Evolutionary conservation across 2,797 vertebrate genomes (phyloP).

Genomic region (Gobionotothen gibberifrons): DNA sequence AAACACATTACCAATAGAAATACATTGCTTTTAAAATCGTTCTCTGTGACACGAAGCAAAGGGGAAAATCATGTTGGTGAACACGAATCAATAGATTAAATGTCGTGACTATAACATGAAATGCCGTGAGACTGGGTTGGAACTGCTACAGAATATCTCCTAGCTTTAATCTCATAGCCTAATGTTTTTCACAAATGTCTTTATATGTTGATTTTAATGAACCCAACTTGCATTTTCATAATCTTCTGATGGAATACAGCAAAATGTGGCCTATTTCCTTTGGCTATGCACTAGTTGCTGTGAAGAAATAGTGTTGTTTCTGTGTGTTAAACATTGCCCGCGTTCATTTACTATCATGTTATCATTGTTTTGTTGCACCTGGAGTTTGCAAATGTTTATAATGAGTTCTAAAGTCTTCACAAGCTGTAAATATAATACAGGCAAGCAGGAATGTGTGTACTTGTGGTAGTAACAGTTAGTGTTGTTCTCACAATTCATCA

Average conservation of each 20-base stretch:
- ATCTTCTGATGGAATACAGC: too few species aligned
- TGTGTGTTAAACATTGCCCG: neutral
- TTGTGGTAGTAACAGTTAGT: neutral
- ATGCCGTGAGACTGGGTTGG: too few species aligned
- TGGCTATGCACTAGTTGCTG: neutral
- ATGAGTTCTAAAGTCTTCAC: slow-evolving; percentile 30
- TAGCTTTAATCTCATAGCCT: neutral
- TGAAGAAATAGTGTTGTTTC: neutral
- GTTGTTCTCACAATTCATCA: slow-evolving; percentile 21
- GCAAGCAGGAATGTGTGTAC: neutral
- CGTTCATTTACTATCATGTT: slow-evolving; percentile 3
- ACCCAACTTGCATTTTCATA: too few species aligned
- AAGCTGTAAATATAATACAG: slow-evolving; percentile 1
- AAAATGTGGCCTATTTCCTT: neutral
- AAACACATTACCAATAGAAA: too few species aligned
- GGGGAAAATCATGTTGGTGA: too few species aligned
- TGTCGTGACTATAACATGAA: too few species aligned
- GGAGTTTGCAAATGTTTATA: slow-evolving; percentile 8
- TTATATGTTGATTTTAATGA: too few species aligned
- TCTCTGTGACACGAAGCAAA: too few species aligned
- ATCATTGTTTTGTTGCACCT: slow-evolving; percentile 6
- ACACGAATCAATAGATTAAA: too few species aligned
- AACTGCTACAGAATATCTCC: neutral
- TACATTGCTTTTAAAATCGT: too few species aligned
- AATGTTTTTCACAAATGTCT: neutral